These are phyloP conservation scores for Turdus rufiventris DNA, from an alignment of 2,113 vertebrate genomes.

Conservation along the genomic window DNA sequence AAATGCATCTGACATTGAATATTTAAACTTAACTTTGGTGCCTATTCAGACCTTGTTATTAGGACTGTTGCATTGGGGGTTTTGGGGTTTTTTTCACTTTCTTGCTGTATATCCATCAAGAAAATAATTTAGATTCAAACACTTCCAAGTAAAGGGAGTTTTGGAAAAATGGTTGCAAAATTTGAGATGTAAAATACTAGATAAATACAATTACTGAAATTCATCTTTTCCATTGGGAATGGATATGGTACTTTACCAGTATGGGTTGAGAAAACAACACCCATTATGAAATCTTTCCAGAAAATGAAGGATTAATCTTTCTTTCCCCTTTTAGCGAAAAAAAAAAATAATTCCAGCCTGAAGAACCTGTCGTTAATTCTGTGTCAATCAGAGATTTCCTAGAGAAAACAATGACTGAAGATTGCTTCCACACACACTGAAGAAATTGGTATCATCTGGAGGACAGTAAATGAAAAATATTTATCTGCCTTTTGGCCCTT, in stretches of 20 bases:
- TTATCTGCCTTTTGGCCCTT: not conserved
- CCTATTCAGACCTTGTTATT: not conserved
- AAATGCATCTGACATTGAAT: not conserved
- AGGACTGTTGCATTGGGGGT: accelerated
- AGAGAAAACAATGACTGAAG: not conserved
- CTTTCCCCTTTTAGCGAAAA: not conserved
- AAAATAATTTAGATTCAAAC: not conserved
- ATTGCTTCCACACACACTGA: not conserved
- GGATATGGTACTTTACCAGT: not conserved
- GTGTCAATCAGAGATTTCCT: conserved; percentile 9
- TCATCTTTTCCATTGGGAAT: not conserved
- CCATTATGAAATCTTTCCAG: not conserved
- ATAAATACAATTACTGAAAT: not conserved
- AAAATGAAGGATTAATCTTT: not conserved
- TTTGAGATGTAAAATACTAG: not conserved
- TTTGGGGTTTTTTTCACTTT: not conserved
- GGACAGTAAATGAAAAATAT: not conserved
- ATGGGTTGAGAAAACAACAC: not conserved
- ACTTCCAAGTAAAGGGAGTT: not conserved
- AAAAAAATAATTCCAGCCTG: conserved; percentile 16
- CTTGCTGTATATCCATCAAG: not conserved
- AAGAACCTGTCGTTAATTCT: conserved; percentile 20
- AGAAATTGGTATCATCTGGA: conserved; percentile 22
- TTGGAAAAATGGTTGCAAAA: not conserved
- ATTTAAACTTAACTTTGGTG: not conserved